Evolutionary conservation across 2,797 vertebrate genomes (phyloP), one percentile per base, ranked within the genome.

Genomic region (Scyliorhinus canicula): DNA sequence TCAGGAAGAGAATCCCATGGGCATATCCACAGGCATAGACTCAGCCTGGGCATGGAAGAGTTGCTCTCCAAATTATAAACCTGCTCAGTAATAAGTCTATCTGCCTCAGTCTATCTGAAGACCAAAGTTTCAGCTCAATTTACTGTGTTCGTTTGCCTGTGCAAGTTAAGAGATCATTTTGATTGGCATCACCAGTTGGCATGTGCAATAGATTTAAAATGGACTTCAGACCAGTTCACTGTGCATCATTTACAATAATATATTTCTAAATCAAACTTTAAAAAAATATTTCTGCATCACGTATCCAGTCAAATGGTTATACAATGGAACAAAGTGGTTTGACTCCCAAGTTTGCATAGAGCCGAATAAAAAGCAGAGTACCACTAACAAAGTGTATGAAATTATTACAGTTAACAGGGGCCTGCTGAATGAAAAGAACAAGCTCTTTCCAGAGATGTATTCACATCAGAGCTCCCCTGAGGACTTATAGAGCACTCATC

Each of bases 261-360:
- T n/a, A 50, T 55, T 94, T 94, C 26, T 71, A 69, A 94, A 74
- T 1, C 63, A 65, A 93, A 67, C 12, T 67, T 8, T 21, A n/a
- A 65, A 12, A 93, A 67, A 44, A 44, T 31, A 65, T 69, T 47
- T 67, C 91, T 50, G 63, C 67, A 69, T 52, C 93, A 69, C 28
- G 4, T 74, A 35, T 93, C 93, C 65, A 93, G 65, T 71, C 71
- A 71, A 74, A 94, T 52, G 93, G 14, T 94, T 71, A 44, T 91
- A 63, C 57, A 63, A 88, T 67, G 16, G 40, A 93, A 93, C 63
- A 67, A 93, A 94, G 93, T 94, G 93, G 93, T 94, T 71, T 31
- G 67, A 94, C 50, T 94, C 93, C 67, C 67, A 52, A 50, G 67
- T 94, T 90, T 94, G 93, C 67, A 71, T 71, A 94, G 67, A 94